Percentiles rank a stretch among this genome's conserved stretches.
Conservation (phyloP, 2,113 vertebrate species). For the Myocastor coypus region DNA sequence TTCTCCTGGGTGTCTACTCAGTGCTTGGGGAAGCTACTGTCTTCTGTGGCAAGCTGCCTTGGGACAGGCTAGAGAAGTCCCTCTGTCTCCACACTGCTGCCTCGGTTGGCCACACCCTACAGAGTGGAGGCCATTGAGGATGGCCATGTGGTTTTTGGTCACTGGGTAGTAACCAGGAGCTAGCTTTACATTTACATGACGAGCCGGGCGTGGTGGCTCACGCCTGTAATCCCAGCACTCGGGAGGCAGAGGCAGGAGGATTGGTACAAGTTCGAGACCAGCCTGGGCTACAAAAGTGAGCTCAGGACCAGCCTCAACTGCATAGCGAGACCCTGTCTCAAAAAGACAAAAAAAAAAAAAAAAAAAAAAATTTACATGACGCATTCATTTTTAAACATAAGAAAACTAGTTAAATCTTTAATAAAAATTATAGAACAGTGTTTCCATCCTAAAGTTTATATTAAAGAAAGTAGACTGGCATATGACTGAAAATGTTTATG, state of each 20-base stretch:
- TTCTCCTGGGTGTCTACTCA: neutral
- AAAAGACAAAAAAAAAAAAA: too few relatives aligned
- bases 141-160: neutral
- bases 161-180: neutral
- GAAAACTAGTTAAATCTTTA: slow-evolving; percentile 5
- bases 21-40: neutral
- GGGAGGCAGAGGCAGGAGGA: too few relatives aligned
- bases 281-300: too few relatives aligned
- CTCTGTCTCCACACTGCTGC: neutral
- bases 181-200: neutral
- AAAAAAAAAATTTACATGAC: neutral
- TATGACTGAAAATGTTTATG: slow-evolving; percentile 54
- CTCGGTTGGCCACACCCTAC: too few relatives aligned
- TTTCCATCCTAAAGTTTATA: slow-evolving; percentile 41
- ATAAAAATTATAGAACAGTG: neutral
- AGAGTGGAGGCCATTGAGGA: neutral
- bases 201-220: too few relatives aligned
- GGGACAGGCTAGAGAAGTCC: neutral
- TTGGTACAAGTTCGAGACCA: too few relatives aligned
- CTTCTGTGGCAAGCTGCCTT: neutral
- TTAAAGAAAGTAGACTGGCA: slow-evolving; percentile 45
- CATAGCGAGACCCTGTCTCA: too few relatives aligned
- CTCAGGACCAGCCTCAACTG: too few relatives aligned
- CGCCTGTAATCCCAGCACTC: too few relatives aligned
- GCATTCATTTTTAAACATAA: slow-evolving; percentile 48